Percentiles rank a stretch among this genome's conserved stretches.
phyloP scores from a whole-genome alignment of 2,113 vertebrate species.

The Phasianus colchicus region DNA sequence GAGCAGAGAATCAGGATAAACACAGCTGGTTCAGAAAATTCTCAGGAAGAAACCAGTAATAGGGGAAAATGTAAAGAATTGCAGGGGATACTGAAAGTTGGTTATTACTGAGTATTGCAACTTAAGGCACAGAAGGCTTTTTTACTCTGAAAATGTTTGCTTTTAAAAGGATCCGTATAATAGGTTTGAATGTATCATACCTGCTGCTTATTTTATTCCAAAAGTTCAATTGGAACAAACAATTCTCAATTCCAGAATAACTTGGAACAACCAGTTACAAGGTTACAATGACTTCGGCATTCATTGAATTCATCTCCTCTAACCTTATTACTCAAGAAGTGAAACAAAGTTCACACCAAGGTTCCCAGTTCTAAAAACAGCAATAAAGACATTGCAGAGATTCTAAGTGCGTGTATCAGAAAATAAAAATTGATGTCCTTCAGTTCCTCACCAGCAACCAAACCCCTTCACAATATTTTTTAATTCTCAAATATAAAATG shows the following conservation, averaged over 20 bases:
- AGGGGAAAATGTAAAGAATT: not conserved
- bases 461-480: not conserved
- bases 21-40: not conserved
- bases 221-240: constrained; percentile 18
- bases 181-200: not conserved
- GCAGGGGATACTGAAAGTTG: not conserved
- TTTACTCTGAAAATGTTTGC: not conserved
- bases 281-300: not conserved
- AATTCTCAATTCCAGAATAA: not conserved
- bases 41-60: not conserved
- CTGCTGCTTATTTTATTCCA: not conserved
- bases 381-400: not conserved
- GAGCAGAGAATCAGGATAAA: not conserved
- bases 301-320: not conserved
- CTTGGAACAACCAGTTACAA: not conserved
- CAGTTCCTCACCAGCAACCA: not conserved
- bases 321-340: not conserved
- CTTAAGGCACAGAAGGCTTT: not conserved
- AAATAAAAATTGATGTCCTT: not conserved
- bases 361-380: not conserved
- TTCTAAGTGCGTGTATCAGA: not conserved
- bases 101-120: not conserved
- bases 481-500: not conserved
- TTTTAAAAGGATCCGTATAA: not conserved
- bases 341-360: constrained; percentile 7